A percentile compares a stretch with the other conserved stretches of the same genome.
Conservation (phyloP, 2,113 vertebrate species). For the Lontra canadensis region DNA sequence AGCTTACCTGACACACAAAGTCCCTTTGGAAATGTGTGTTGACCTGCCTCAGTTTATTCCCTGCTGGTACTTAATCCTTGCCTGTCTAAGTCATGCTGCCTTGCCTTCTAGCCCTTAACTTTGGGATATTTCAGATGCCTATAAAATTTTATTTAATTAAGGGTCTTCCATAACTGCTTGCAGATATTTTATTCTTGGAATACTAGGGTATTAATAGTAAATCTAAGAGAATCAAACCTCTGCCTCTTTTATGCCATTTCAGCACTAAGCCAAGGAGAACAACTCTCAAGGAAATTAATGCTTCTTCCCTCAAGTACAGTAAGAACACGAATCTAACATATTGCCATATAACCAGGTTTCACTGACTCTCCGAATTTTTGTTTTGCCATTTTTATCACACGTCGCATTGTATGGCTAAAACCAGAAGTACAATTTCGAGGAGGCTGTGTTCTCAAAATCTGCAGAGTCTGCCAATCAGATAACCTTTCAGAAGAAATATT, state of each 20-base stretch:
- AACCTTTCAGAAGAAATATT: background rate
- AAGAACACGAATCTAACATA: background rate
- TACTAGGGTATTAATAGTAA: constrained; percentile 51
- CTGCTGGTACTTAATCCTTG: background rate
- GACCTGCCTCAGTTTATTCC: background rate
- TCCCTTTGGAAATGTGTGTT: background rate
- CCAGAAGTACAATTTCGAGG: background rate
- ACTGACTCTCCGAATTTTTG: constrained; percentile 23
- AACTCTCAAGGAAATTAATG: constrained; percentile 51
- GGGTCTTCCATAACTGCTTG: background rate
- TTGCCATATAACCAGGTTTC: background rate
- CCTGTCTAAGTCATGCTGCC: background rate
- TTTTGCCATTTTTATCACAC: constrained; percentile 39
- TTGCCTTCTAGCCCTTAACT: background rate
- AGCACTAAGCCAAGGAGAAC: constrained; percentile 65
- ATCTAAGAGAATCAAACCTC: constrained; percentile 57
- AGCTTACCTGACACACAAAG: background rate
- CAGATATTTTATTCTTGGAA: constrained; percentile 58
- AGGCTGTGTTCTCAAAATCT: background rate
- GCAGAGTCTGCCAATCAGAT: background rate
- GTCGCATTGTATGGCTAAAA: background rate
- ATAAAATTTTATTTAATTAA: constrained; percentile 33
- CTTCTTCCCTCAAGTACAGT: constrained; percentile 45
- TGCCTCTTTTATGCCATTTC: constrained; percentile 71
- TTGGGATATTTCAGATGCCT: constrained; percentile 30